A percentile compares a stretch with the other conserved stretches of the same genome.
Evolutionary conservation across 2,888 invertebrate species (phyloP).

Genomic region (Oxycera nigricornis): DNA sequence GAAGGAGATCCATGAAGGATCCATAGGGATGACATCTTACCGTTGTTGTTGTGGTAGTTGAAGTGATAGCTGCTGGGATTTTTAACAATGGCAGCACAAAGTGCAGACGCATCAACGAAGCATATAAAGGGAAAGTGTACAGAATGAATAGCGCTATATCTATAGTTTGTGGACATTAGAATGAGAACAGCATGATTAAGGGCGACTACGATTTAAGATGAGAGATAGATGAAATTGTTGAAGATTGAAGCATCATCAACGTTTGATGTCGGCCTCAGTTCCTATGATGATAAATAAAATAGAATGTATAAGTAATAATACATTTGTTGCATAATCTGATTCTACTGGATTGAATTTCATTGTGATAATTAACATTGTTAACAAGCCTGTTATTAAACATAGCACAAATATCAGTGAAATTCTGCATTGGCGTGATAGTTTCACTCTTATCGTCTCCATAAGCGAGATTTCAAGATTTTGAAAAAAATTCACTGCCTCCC

Average conservation of each 20-base stretch:
- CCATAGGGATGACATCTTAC: not conserved
- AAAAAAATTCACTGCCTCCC: not conserved
- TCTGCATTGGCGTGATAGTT: too few relatives aligned
- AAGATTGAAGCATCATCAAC: slow-evolving; percentile 6
- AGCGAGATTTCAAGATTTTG: not conserved
- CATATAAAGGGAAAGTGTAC: not conserved
- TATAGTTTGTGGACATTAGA: slow-evolving; percentile 16
- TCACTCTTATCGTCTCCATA: too few relatives aligned
- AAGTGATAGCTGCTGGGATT: not conserved
- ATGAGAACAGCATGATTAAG: not conserved
- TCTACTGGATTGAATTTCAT: too few relatives aligned
- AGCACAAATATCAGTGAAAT: too few relatives aligned
- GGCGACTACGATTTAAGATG: not conserved
- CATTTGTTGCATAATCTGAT: too few relatives aligned
- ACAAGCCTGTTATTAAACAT: too few relatives aligned
- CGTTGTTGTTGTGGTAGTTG: not conserved
- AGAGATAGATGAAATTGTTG: slow-evolving; percentile 10
- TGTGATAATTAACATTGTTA: too few relatives aligned
- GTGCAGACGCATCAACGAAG: not conserved
- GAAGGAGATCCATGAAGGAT: too few relatives aligned
- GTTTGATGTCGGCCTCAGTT: not conserved
- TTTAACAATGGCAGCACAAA: slow-evolving; percentile 29
- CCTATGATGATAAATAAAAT: too few relatives aligned
- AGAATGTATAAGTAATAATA: too few relatives aligned
- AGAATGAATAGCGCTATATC: slow-evolving; percentile 20